A percentile compares a stretch with the other conserved stretches of the same genome.
Evolutionary conservation across 1,140 invertebrate species (phyloP).

Genomic region (Druon quercuslanigerum): DNA sequence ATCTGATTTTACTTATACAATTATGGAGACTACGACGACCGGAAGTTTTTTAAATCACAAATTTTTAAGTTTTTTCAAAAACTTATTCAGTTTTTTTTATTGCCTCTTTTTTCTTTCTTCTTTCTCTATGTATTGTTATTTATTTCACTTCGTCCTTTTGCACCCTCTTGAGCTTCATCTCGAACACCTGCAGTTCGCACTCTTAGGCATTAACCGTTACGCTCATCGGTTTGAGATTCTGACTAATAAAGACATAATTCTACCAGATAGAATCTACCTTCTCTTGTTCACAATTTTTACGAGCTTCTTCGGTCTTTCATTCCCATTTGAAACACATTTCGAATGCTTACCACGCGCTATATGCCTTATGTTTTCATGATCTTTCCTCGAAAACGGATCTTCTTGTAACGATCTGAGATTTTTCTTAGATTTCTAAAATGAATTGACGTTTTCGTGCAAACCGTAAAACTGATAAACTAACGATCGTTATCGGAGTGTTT

Average conservation of each 20-base stretch:
- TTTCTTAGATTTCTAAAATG: constrained; percentile 2
- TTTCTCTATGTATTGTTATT: constrained; percentile 31
- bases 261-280: constrained; percentile 64
- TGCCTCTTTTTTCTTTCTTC: not conserved
- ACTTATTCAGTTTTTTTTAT: constrained; percentile 3
- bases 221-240: constrained; percentile 61
- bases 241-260: constrained; percentile 73
- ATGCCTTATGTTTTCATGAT: constrained; percentile 47
- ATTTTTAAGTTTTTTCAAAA: not conserved
- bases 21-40: no score
- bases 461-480: constrained; percentile 15
- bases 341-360: constrained; percentile 47
- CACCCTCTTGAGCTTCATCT: constrained; percentile 32
- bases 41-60: not conserved
- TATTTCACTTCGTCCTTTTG: constrained; percentile 33
- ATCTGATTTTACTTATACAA: no score
- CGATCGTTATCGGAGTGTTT: not conserved
- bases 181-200: constrained; percentile 54
- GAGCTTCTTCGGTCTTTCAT: constrained; percentile 46
- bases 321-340: constrained; percentile 58
- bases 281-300: constrained; percentile 59
- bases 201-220: constrained; percentile 57
- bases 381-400: constrained; percentile 34
- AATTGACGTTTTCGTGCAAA: constrained; percentile 3
- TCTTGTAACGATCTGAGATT: constrained; percentile 23